These are phyloP conservation scores for Cebus imitator DNA, from an alignment of 2,113 vertebrate genomes.

Conservation along the genomic window DNA sequence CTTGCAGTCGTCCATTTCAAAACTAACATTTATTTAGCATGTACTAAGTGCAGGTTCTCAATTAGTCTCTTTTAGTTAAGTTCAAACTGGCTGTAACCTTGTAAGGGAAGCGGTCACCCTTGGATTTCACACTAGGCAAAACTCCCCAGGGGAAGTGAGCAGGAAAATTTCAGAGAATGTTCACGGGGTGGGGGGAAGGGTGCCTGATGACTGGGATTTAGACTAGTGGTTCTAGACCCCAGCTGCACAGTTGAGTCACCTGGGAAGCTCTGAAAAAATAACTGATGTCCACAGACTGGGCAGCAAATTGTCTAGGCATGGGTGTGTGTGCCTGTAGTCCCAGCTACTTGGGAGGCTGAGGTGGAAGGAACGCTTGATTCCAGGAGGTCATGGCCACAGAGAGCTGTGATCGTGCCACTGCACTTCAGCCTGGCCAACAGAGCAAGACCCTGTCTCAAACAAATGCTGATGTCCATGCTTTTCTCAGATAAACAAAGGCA, in stretches of 20 bases:
- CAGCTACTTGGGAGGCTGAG: too few relatives aligned
- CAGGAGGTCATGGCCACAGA: too few relatives aligned
- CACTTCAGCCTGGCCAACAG: too few relatives aligned
- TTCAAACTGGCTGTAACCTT: background rate
- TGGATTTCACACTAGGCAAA: background rate
- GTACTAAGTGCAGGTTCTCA: background rate
- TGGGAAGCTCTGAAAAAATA: background rate
- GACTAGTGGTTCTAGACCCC: background rate
- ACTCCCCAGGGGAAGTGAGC: background rate
- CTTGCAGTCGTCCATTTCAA: background rate
- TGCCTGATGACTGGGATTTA: background rate
- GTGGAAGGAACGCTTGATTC: too few relatives aligned
- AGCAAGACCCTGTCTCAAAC: too few relatives aligned
- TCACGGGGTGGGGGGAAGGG: background rate
- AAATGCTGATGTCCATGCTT: background rate
- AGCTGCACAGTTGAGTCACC: background rate
- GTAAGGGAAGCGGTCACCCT: background rate
- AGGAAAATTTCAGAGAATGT: background rate
- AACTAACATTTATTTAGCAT: slow-evolving; percentile 4
- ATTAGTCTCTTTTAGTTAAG: background rate
- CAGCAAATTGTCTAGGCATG: too few relatives aligned
- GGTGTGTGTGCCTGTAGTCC: too few relatives aligned
- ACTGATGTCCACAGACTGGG: too few relatives aligned
- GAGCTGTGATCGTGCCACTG: too few relatives aligned
- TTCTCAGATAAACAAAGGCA: background rate